A percentile compares a stretch with the other conserved stretches of the same genome.
Evolutionary conservation across 2,797 vertebrate genomes (phyloP).

Genomic region (Zenarchopterus dispar): DNA sequence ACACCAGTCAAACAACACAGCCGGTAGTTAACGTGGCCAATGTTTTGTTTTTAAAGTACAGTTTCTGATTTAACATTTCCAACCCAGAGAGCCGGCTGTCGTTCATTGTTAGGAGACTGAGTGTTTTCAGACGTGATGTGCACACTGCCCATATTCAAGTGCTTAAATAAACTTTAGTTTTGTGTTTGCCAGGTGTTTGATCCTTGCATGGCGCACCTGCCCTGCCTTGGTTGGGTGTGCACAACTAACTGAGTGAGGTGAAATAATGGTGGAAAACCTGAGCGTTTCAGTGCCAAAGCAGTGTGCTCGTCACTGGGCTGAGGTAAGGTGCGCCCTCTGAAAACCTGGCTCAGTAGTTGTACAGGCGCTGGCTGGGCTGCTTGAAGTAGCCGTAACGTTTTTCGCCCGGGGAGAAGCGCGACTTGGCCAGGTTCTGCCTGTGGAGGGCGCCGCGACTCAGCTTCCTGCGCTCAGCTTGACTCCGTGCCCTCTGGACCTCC

Average conservation of each 20-base stretch:
- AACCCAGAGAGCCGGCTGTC: too few relatives aligned
- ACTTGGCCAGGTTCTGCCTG: constrained; percentile 79
- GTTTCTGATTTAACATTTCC: too few relatives aligned
- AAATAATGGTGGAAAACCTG: constrained; percentile 18
- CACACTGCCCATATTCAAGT: background rate
- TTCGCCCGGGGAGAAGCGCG: constrained; percentile 59
- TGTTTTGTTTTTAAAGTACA: too few relatives aligned
- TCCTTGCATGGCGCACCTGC: background rate
- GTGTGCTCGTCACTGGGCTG: background rate
- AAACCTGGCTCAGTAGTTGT: constrained; percentile 72
- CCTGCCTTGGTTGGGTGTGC: background rate
- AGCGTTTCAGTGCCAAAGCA: constrained; percentile 4
- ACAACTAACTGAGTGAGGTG: constrained; percentile 1
- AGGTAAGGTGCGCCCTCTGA: too few relatives aligned
- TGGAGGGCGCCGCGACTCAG: constrained; percentile 73
- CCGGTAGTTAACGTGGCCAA: background rate
- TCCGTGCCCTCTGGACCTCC: constrained; percentile 63
- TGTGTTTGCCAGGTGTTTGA: background rate
- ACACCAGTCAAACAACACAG: background rate
- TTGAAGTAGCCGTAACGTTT: constrained; percentile 76
- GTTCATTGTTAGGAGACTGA: background rate
- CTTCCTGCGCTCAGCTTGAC: constrained; percentile 64
- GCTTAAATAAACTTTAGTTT: background rate
- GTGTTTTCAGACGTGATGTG: constrained; percentile 1
- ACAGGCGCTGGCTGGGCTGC: constrained; percentile 78